These are phyloP conservation scores for Harpagifer antarcticus DNA, from an alignment of 2,797 vertebrate genomes.

Conservation along the genomic window DNA sequence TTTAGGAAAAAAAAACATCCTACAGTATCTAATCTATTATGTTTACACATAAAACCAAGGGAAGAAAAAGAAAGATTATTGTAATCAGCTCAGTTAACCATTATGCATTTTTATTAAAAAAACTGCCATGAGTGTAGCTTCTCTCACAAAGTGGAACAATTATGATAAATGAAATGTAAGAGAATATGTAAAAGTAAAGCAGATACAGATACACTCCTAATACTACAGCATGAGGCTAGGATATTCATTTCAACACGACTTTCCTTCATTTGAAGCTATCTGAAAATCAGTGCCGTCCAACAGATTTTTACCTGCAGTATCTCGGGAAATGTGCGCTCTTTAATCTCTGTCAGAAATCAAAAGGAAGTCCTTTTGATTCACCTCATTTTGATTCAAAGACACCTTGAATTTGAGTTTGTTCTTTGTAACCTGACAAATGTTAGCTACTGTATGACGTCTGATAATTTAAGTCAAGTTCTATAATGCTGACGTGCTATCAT, in stretches of 20 bases:
- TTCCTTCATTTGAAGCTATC: slow-evolving; percentile 36
- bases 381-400: slow-evolving; percentile 55
- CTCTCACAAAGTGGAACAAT: not conserved
- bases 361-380: slow-evolving; percentile 44
- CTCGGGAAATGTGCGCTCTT: slow-evolving; percentile 40
- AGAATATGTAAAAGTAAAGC: slow-evolving; percentile 7
- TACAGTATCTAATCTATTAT: slow-evolving; percentile 13
- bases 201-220: slow-evolving; percentile 1
- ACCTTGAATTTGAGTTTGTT: slow-evolving; percentile 54
- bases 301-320: slow-evolving; percentile 34
- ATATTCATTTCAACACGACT: slow-evolving; percentile 47
- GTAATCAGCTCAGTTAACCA: slow-evolving; percentile 24
- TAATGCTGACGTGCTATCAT: slow-evolving; percentile 36
- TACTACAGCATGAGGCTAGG: slow-evolving; percentile 6
- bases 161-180: not conserved
- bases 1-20: slow-evolving; percentile 27
- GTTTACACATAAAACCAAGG: not conserved
- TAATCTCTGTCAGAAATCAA: slow-evolving; percentile 53
- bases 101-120: not conserved
- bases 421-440: slow-evolving; percentile 61
- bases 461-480: slow-evolving; percentile 51
- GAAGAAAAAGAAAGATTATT: slow-evolving; percentile 15
- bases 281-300: slow-evolving; percentile 38
- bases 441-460: slow-evolving; percentile 59
- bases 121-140: slow-evolving; percentile 2